These are phyloP conservation scores for Pelobates cultripes DNA, from an alignment of 2,797 vertebrate genomes.

Conservation along the genomic window DNA sequence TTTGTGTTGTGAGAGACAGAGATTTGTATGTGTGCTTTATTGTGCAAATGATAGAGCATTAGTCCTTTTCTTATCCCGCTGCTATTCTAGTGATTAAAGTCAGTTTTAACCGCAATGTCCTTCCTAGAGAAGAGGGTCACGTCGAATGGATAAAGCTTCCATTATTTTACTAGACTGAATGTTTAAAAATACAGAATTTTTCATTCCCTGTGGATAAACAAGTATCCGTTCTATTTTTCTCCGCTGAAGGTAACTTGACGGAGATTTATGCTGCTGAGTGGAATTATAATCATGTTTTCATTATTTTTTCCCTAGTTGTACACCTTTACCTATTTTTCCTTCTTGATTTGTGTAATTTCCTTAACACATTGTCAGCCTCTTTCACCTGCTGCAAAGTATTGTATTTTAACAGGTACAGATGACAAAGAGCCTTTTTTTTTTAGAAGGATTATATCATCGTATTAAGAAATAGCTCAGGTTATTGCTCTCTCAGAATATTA, in stretches of 20 bases:
- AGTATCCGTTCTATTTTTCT: conserved; percentile 29
- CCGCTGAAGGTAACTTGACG: conserved; percentile 25
- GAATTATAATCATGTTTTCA: conserved; percentile 19
- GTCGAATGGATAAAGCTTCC: neutral
- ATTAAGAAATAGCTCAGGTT: neutral
- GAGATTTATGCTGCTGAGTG: conserved; percentile 25
- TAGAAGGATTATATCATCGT: conserved; percentile 5
- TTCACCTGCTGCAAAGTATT: neutral
- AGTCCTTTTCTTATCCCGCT: neutral
- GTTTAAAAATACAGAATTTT: conserved; percentile 24
- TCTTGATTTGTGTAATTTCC: conserved; percentile 35
- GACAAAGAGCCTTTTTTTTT: neutral
- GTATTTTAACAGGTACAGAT: neutral
- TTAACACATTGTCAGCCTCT: conserved; percentile 20
- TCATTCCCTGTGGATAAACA: conserved; percentile 17
- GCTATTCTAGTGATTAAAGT: neutral
- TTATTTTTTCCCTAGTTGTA: conserved; percentile 19
- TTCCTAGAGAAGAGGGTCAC: neutral
- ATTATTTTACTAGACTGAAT: conserved; percentile 14
- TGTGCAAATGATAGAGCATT: too few species aligned
- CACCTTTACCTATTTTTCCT: conserved; percentile 24
- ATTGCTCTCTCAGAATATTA: neutral
- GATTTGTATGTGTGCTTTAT: too few species aligned
- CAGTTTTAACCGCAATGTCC: neutral
- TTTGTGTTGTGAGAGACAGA: too few species aligned